phyloP scores from a whole-genome alignment of 2,113 vertebrate species.

The Menura novaehollandiae region DNA sequence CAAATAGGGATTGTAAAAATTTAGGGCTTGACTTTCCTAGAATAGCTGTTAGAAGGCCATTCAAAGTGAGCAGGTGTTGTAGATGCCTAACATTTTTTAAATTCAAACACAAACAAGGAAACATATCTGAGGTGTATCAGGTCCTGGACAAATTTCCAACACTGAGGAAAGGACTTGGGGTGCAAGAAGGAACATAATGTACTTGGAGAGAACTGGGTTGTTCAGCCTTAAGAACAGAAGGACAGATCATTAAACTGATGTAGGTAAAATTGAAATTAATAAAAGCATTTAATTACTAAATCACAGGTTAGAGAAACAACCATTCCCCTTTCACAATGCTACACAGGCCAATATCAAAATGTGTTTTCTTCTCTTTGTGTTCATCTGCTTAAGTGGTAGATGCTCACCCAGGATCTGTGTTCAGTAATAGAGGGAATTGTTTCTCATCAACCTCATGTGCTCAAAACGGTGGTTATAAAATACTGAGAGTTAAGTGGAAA shows the following conservation, averaged over 20 bases:
- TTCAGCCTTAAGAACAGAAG: neutral
- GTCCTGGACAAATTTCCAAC: neutral
- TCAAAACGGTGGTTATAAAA: neutral
- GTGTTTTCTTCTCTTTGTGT: neutral
- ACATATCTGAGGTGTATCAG: neutral
- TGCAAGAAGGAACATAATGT: neutral
- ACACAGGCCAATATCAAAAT: neutral
- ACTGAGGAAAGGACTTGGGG: neutral
- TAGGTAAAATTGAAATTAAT: neutral
- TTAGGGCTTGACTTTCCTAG: neutral
- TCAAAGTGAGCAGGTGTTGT: neutral
- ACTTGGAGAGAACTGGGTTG: neutral
- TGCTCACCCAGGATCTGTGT: neutral
- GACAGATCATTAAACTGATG: neutral
- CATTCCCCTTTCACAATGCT: neutral
- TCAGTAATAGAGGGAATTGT: neutral
- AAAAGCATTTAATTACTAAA: neutral
- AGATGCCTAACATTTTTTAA: neutral
- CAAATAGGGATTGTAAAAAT: neutral
- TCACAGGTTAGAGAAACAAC: neutral
- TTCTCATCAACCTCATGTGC: neutral
- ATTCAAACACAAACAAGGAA: neutral
- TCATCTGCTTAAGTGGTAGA: neutral
- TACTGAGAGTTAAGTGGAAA: neutral
- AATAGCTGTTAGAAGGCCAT: neutral